phyloP scores from a whole-genome alignment of 2,888 invertebrate species.

The Andrena dorsata region DNA sequence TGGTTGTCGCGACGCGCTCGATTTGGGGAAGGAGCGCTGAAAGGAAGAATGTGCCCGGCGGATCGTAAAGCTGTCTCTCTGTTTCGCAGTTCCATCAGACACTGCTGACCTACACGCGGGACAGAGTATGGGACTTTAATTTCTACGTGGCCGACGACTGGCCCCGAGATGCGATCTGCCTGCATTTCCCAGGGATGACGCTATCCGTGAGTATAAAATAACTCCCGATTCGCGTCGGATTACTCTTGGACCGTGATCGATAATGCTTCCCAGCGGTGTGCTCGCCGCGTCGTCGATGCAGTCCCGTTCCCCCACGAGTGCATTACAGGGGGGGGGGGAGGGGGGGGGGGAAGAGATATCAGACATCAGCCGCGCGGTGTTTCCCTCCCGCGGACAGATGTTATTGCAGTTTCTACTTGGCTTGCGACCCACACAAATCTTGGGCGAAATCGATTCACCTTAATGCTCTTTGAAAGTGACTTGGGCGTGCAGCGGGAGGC shows the following conservation, averaged over 20 bases:
- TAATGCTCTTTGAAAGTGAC: neutral
- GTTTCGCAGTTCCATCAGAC: constrained; percentile 94
- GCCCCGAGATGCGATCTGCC: constrained; percentile 92
- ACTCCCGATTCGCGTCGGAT: constrained; percentile 21
- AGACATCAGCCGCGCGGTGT: neutral
- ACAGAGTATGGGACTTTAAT: constrained; percentile 95
- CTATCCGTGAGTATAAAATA: constrained; percentile 89
- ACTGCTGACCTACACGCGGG: constrained; percentile 94
- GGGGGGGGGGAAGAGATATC: neutral
- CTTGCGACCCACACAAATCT: neutral
- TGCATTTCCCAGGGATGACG: constrained; percentile 96
- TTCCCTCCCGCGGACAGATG: neutral
- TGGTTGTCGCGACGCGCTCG: neutral
- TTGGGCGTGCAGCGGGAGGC: neutral
- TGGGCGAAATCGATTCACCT: neutral
- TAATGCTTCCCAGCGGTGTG: neutral
- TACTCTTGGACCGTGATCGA: constrained; percentile 17
- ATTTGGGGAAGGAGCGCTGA: neutral
- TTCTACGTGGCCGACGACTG: constrained; percentile 96
- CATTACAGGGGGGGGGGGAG: neutral
- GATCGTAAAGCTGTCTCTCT: constrained; percentile 48
- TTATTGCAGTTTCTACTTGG: neutral
- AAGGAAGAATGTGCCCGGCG: neutral
- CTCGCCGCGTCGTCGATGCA: neutral
- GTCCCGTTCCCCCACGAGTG: neutral